A percentile compares a stretch with the other conserved stretches of the same genome.
These are phyloP conservation scores for Leiothrix lutea DNA, from an alignment of 2,113 vertebrate genomes.

Conservation along the genomic window DNA sequence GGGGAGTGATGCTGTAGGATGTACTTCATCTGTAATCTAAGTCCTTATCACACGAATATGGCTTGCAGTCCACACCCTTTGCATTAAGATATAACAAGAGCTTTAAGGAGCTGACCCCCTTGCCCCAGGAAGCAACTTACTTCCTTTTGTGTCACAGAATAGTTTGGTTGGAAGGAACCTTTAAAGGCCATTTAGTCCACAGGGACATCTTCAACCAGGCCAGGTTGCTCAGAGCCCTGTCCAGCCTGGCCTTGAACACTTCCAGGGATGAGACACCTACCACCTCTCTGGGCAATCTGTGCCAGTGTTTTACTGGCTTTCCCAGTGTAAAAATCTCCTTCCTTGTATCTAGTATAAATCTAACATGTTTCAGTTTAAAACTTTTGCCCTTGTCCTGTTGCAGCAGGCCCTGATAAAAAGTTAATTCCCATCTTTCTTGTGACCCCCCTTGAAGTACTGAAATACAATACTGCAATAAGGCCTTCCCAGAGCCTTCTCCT, in stretches of 20 bases:
- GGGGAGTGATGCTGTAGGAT: background rate
- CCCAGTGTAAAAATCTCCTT: background rate
- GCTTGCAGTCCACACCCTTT: background rate
- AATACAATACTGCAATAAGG: background rate
- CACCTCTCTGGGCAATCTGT: background rate
- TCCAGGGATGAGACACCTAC: background rate
- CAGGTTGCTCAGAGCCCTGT: background rate
- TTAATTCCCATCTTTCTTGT: background rate
- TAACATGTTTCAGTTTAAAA: background rate
- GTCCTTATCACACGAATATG: rapidly evolving
- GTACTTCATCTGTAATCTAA: background rate
- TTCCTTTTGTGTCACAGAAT: background rate
- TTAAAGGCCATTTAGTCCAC: background rate
- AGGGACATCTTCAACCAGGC: background rate
- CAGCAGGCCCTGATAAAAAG: background rate
- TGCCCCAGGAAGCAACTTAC: background rate
- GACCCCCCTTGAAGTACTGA: background rate
- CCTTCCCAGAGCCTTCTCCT: background rate
- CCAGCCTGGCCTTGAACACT: background rate
- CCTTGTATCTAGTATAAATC: background rate
- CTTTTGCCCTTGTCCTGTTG: background rate
- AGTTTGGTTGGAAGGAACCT: background rate
- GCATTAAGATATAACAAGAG: background rate
- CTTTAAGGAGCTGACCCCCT: background rate
- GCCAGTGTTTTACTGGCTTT: background rate